phyloP scores from a whole-genome alignment of 2,888 invertebrate species.

The Thera obeliscata region DNA sequence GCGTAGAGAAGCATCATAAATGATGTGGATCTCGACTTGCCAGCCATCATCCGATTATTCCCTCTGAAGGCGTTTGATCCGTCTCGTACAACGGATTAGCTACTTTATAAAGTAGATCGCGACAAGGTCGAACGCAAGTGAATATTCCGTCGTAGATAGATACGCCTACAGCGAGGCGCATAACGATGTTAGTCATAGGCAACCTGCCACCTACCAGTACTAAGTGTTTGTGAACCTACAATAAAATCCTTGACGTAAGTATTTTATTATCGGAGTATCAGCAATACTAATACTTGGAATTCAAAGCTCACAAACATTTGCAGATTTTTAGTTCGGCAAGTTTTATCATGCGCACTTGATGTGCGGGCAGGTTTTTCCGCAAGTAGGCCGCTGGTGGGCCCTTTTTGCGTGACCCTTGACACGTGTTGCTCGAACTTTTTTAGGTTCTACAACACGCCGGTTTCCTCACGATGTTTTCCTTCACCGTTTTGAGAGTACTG shows the following conservation, averaged over 20 bases:
- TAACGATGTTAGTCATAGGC: slow-evolving; percentile 3
- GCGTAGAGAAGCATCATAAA: neutral
- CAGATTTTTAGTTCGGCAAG: too few relatives aligned
- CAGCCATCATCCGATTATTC: slow-evolving; percentile 15
- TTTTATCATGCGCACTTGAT: too few relatives aligned
- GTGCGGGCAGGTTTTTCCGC: too few relatives aligned
- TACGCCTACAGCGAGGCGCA: slow-evolving; percentile 20
- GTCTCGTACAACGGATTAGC: slow-evolving; percentile 17
- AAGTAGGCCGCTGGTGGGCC: too few relatives aligned
- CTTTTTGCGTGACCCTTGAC: too few relatives aligned
- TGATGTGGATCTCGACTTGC: neutral
- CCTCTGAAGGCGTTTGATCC: slow-evolving; percentile 22
- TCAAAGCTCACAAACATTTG: neutral
- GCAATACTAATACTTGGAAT: neutral
- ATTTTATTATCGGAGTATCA: neutral
- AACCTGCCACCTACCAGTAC: neutral
- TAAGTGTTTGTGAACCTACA: neutral
- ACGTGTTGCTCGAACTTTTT: too few relatives aligned
- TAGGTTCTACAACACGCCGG: too few relatives aligned
- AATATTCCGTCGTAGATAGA: slow-evolving; percentile 18
- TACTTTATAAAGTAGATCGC: slow-evolving; percentile 20
- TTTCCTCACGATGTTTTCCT: too few relatives aligned
- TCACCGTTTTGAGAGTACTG: too few relatives aligned
- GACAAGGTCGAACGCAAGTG: slow-evolving; percentile 29
- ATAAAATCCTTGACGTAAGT: neutral